Conservation (phyloP, 2,113 vertebrate species). For the Bufo bufo region DNA sequence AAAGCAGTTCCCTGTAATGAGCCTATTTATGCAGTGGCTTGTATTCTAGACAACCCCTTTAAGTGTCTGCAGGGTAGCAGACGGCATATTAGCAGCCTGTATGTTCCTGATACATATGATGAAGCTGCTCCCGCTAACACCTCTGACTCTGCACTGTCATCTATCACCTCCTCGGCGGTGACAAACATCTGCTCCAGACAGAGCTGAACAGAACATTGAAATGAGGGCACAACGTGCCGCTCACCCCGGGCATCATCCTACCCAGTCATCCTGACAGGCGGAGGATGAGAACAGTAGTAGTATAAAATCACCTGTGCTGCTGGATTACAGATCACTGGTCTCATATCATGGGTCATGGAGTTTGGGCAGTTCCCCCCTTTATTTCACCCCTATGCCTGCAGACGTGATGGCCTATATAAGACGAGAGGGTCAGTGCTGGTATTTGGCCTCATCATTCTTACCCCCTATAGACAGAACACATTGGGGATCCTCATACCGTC, state of each 20-base stretch:
- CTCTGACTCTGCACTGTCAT: neutral
- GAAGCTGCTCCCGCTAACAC: neutral
- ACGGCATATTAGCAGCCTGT: neutral
- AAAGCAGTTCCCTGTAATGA: neutral
- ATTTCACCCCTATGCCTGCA: neutral
- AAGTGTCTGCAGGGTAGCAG: neutral
- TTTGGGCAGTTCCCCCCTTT: neutral
- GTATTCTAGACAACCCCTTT: neutral
- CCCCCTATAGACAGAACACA: slow-evolving; percentile 59
- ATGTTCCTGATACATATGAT: neutral
- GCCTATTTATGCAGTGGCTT: neutral
- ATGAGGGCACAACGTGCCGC: too few relatives aligned
- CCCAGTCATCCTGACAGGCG: neutral
- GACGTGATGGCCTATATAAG: neutral
- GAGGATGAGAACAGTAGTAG: neutral
- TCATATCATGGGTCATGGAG: neutral
- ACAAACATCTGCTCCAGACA: neutral
- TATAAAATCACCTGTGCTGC: neutral
- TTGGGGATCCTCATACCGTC: slow-evolving; percentile 60
- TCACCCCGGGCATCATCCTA: neutral
- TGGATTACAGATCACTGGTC: neutral
- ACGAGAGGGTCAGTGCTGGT: neutral
- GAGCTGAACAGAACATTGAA: too few relatives aligned
- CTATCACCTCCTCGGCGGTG: neutral
- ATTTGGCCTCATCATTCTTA: slow-evolving; percentile 35